Conservation (phyloP, 2,797 vertebrate species). For the Micrastur ruficollis region DNA sequence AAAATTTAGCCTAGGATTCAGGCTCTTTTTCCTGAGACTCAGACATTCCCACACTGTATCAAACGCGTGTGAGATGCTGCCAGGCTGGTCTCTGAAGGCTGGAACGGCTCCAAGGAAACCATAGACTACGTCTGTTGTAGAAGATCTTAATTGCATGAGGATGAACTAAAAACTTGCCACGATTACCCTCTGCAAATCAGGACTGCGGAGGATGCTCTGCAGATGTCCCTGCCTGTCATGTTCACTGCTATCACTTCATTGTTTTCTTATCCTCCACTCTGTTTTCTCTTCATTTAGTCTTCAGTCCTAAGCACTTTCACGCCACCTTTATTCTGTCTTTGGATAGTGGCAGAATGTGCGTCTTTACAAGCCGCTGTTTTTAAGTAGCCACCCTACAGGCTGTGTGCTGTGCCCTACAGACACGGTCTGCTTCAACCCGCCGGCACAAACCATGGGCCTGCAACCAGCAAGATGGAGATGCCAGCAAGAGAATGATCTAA, state of each 20-base stretch:
- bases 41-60: fast-evolving
- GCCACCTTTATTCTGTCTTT: neutral
- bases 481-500: neutral
- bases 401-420: neutral
- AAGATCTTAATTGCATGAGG: neutral
- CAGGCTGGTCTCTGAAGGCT: neutral
- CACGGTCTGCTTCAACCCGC: neutral
- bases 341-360: neutral
- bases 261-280: neutral
- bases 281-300: neutral
- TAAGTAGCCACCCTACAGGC: neutral
- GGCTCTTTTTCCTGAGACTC: neutral
- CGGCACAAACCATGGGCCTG: neutral
- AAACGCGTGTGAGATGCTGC: neutral
- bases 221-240: neutral
- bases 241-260: neutral
- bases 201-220: neutral
- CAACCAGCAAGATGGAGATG: neutral
- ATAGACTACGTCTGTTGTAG: neutral
- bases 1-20: neutral
- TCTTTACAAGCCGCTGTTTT: neutral
- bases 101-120: neutral
- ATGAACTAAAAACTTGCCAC: neutral
- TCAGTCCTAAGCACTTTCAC: neutral
- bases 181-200: neutral